Evolutionary conservation across 2,113 vertebrate genomes (phyloP), one percentile per base, ranked within the genome.

Genomic region (Pedionomus torquatus): DNA sequence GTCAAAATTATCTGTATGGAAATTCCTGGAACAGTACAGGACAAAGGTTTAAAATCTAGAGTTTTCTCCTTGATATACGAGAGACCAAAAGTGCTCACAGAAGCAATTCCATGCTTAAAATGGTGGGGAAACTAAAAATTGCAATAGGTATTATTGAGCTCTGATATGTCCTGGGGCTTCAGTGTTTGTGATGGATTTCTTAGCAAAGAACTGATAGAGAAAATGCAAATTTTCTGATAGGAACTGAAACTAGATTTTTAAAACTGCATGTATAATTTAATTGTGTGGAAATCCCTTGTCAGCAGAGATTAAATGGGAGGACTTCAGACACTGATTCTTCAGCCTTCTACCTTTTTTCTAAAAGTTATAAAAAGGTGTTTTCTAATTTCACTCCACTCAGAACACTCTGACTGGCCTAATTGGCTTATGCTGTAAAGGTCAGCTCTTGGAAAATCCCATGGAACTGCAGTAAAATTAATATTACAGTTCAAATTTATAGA

Each of bases 361-460:
- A 37, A 85, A 57, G 46, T 23, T 81, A 10, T 72, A 60, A 84
- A 39, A 77, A 80, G 44, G 5, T 57, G 35, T 54, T 77, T 95
- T 72, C 41, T 83, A 68, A 70, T 89, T 92, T 77, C 43, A 57
- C 17, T 13, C 10, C 26, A 82, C 60, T 72, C 65, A 83, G 61
- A 88, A 39, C 31, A 15, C 14, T 74, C 52, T 19, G 4, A 23
- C 49, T 86, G n/a, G 54, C 24, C 30, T 88, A 91, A 72, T 83
- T 88, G 57, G 8, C 35, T 94, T 65, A 68, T n/a, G 55, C 13
- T 35, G 31, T 65, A 93, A 85, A 94, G 85, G 71, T 80, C 85
- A 79, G 35, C 20, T 92, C 23, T 28, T 83, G 75, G 58, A 83
- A 95, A 90, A 77, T 70, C 58, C 54, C 49, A 58, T 44, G 71